Base-by-base conservation (phyloP, 2,113 vertebrate species). In the Poeciliopsis turrubarensis region DNA sequence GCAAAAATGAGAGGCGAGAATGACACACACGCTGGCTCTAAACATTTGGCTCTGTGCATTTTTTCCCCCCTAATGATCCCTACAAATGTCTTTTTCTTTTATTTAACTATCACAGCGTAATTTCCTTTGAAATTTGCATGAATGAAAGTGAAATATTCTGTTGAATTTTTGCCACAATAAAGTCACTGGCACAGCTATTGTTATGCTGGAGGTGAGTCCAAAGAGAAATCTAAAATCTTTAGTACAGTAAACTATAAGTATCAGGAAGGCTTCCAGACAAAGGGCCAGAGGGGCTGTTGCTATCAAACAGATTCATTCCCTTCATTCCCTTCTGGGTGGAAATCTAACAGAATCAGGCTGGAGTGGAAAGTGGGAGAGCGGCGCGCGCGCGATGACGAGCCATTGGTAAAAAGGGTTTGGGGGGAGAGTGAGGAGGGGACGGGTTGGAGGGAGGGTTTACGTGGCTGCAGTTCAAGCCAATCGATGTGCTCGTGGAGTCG, bases 381-480 rank as follows among this genome's bases (percentile, higher is more conserved):
- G 3, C 26, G 76, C 60, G 30, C 29, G 77, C 60, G 30, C 26
- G 3, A 73, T 30, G 65, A 7, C 77, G 26, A 32, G 34, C 71
- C 75, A 89, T 83, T 89, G 87, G 90, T 60, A 26, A 80, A 61
- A 66, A 31, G 81, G 54, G 4, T 17, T 37, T 37, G 41, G 1
- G 2, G 2, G 4, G 41, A 29, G 14, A 4, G 14, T 27, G 14
- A 65, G 76, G 61, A 75, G 30, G 3, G 3, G 30, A 3, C 3
- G 3, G 30, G 3, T n/a, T n/a, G 30, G 14, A 4, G 4, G 60
- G 14, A 65, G 76, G 64, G 76, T 68, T 41, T 83, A 77, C 90
- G 89, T 90, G 71, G 77, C 4, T 62, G 31, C 57, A 2, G 75
- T 67, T 63, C 14, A 73, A 89, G 80, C 92, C 91, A 93, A 92